Evolutionary conservation across 1,140 invertebrate genomes (phyloP), one percentile per base, ranked within the genome.

Genomic region (Spodoptera frugiperda): DNA sequence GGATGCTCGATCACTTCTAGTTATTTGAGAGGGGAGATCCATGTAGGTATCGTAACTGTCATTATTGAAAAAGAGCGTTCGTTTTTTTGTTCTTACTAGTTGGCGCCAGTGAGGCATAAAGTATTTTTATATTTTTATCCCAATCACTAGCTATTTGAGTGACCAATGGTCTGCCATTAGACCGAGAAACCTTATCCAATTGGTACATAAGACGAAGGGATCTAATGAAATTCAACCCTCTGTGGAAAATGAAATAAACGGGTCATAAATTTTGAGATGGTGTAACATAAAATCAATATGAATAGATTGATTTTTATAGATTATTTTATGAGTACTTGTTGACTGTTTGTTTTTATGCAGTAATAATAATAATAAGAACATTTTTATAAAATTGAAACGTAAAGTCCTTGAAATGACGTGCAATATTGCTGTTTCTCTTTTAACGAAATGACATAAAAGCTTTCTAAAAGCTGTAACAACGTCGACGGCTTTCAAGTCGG

Each of bases 391-490:
- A 55, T 46, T 57, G 33, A 44, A 55, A 46, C 15, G 33, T 17
- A 21, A 71, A 71, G 49, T 73, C 44, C 15, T 55, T n/a, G 39
- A 48, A 73, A 59, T 25, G 25, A 8, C 30, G 44, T 59, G 19
- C 33, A 73, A 30, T 78, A 21, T 74, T 17, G 61, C 21, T 51
- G 33, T 65, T 74, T 73, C 70, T 70, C 51, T 54, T 48, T 19
- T 49, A 55, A 19, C 39, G 14, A 65, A 78, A 75, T 75, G 73
- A 78, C 59, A 57, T 76, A 67, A 78, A 78, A 81, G 76, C 79
- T 75, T 75, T 68, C 76, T 81, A 44, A 76, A 81, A 78, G 72
- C 79, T 57, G 55, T 74, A 57, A 77, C 55, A 49, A 49, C 68
- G 68, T 57, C 53, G 17, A 55, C 19, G n/a, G 39, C 17, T 61